Evolutionary conservation across 37 sponge, comb jelly and placozoan species (phyloP).

Genomic region (Beroe ovata): DNA sequence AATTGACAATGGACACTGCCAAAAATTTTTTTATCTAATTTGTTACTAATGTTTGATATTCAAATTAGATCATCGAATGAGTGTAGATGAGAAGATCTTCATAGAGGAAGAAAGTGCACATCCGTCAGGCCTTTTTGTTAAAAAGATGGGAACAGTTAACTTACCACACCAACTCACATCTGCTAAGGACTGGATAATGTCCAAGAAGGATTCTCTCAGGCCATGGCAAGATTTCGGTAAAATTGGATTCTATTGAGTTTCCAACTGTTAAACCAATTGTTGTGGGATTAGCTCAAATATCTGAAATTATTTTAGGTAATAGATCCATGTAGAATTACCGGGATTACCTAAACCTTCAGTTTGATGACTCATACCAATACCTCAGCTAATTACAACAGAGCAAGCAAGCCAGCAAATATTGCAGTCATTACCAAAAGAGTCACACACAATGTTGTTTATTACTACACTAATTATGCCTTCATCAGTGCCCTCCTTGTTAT

Average conservation of each 20-base stretch:
- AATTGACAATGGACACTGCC: no score
- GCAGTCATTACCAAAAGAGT: neutral
- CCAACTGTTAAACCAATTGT: no score
- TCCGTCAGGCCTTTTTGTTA: slow-evolving; percentile 1
- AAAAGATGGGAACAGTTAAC: slow-evolving; percentile 5
- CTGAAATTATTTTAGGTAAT: no score
- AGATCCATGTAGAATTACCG: no score
- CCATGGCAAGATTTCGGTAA: slow-evolving; percentile 66
- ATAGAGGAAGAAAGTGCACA: slow-evolving; percentile 15
- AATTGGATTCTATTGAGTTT: no score
- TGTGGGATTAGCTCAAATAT: no score
- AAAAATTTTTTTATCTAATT: no score
- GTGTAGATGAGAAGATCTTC: slow-evolving; percentile 37
- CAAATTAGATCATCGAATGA: slow-evolving; percentile 27
- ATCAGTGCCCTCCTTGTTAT: slow-evolving; percentile 38
- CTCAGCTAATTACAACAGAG: slow-evolving; percentile 47
- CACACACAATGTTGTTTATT: slow-evolving; percentile 48
- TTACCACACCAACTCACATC: slow-evolving; percentile 6
- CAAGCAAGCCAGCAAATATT: slow-evolving; percentile 30
- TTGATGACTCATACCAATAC: no score
- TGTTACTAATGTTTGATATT: neutral
- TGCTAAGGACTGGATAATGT: slow-evolving; percentile 26
- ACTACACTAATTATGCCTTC: slow-evolving; percentile 67
- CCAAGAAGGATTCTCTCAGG: slow-evolving; percentile 27
- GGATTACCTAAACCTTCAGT: no score